These are phyloP conservation scores for Hyperoplus lanceolatus DNA, from an alignment of 2,797 vertebrate species.

Conservation along the genomic window DNA sequence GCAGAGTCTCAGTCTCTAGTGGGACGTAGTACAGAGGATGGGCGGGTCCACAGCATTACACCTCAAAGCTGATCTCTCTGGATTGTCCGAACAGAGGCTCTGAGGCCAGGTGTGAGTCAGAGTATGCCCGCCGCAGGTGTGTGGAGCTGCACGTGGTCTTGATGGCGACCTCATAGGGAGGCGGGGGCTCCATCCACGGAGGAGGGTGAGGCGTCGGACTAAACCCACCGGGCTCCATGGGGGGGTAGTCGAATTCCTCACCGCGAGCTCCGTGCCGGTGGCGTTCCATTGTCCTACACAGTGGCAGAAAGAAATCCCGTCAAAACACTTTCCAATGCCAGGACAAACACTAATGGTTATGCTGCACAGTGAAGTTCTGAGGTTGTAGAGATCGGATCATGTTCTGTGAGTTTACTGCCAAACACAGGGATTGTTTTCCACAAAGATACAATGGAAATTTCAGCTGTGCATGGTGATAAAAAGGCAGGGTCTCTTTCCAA, in stretches of 20 bases:
- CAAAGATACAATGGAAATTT: conserved; percentile 5
- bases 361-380: not conserved
- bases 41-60: conserved; percentile 65
- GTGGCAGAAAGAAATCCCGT: not conserved
- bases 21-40: not conserved
- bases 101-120: conserved; percentile 85
- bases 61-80: conserved; percentile 89
- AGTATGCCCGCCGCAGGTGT: conserved; percentile 86
- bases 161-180: conserved; percentile 88
- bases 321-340: not conserved
- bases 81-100: conserved; percentile 87
- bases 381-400: conserved; percentile 11
- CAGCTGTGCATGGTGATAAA: conserved; percentile 1
- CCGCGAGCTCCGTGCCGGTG: conserved; percentile 73
- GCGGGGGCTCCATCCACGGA: conserved; percentile 83
- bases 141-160: conserved; percentile 88
- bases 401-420: conserved; percentile 24
- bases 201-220: conserved; percentile 77
- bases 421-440: conserved; percentile 31
- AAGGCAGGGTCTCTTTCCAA: not conserved
- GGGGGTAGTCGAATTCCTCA: conserved; percentile 88
- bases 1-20: conserved; percentile 9
- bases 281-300: conserved; percentile 80
- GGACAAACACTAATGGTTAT: conserved; percentile 16
- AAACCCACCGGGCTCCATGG: conserved; percentile 83